Evolutionary conservation across 2,113 vertebrate species (phyloP), one percentile per base, ranked within the genome.

Genomic region (Struthidea cinerea): DNA sequence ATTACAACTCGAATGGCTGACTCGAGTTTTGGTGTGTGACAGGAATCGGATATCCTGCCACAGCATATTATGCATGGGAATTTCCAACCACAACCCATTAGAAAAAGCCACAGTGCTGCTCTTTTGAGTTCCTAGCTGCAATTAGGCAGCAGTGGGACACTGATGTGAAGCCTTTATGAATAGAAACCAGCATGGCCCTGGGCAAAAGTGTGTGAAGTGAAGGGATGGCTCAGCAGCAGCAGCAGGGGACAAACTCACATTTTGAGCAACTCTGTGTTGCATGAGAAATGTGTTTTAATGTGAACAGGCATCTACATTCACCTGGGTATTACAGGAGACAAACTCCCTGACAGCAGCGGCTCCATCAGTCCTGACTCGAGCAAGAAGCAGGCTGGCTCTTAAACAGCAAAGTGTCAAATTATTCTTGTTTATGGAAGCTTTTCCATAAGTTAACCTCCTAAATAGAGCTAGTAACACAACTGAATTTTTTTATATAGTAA

Each of bases 141-240:
- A 94, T 96, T 95, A 97, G 88, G 83, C 92, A 90, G 95, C 94
- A 93, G 79, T 83, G 76, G 90, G 89, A 94, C 90, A 86, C 92
- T 50, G 79, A 81, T 92, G 71, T 46, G 83, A 85, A 80, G 75
- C 90, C 30, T 94, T 90, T 86, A 83, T 67, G 95, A 86, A 90
- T 28, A 92, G 92, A 88, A 92, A 93, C 83, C 79, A 96, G 92
- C 89, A 84, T 94, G 96, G 88, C 95, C 83, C 55, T 80, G 88
- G 90, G 96, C 92, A 59, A 90, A 90, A 84, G 71, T 3, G 4
- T 77, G 37, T 80, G 67, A 87, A 93, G 89, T 39, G 73, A 74
- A 92, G 71, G 52, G 76, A 90, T 90, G 86, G 79, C 79, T 94
- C 85, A 42, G 88, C 70, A 85, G 75, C 67, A 87, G 82, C 90